Base-by-base conservation (phyloP, 2,797 vertebrate species). In the Chaetophractus vellerosus region DNA sequence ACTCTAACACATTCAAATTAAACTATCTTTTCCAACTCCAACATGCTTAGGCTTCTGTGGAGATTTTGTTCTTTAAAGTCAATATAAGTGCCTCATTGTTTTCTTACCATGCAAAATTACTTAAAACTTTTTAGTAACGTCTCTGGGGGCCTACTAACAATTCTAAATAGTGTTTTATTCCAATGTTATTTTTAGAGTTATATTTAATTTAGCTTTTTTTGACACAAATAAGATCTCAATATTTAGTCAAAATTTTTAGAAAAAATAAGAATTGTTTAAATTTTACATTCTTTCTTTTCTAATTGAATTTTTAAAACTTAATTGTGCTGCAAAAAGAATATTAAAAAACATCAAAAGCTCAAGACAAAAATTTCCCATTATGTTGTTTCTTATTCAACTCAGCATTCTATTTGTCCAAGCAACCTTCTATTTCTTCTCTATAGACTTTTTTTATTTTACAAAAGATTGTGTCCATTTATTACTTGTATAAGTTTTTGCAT, bases 221-320 rank as follows among this genome's bases (percentile, higher is more conserved):
- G 19, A 52, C n/a, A 55, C 55, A 66, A 84, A 36, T 61, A 85
- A 80, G 76, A 78, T 75, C 24, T 61, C 8, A 88, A 38, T 79
- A 68, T 82, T 71, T 61, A 41, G 24, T 64, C 59, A 57, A 71
- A 85, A 71, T n/a, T 52, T 92, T 52, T 83, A 84, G 52, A 87
- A 84, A 88, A 87, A 9, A 76, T 78, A 38, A 68, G 71, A 85
- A 52, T 26, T 63, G 0, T 59, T 90, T 71, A 66, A 69, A 78
- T 80, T 82, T 84, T 57, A 72, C 71, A 36, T n/a, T 69, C 12
- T 68, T 69, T 72, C 23, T n/a, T 78, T 89, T 76, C 66, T 15
- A 90, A 72, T 66, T 69, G n/a, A 64, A 38, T 90, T 87, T 64
- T 41, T 11, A 87, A 89, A 95, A 55, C 19, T 55, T 94, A 48